These are phyloP conservation scores for Sipunculus nudus DNA, from an alignment of 2,888 invertebrate genomes.

Conservation along the genomic window DNA sequence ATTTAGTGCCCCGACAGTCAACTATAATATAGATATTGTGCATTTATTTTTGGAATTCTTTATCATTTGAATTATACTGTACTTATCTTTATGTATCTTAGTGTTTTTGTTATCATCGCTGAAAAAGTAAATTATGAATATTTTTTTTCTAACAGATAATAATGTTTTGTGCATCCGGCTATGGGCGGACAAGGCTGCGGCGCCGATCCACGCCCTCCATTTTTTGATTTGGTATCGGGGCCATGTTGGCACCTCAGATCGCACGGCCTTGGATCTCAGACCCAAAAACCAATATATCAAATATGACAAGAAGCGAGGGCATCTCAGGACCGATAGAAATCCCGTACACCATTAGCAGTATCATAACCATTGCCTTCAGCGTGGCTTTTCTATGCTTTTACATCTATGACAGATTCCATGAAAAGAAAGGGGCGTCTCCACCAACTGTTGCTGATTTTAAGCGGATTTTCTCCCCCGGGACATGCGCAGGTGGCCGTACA, in stretches of 20 bases:
- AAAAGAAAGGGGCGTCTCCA: too few relatives aligned
- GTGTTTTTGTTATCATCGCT: too few relatives aligned
- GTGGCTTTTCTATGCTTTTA: background rate
- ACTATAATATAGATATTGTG: too few relatives aligned
- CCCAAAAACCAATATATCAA: background rate
- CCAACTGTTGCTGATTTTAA: too few relatives aligned
- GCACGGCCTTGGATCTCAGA: constrained; percentile 41
- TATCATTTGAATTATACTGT: too few relatives aligned
- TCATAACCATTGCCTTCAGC: background rate
- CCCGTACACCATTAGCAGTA: background rate
- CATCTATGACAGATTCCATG: background rate
- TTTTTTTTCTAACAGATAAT: constrained; percentile 40
- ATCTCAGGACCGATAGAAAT: constrained; percentile 4
- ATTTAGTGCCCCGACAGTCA: too few relatives aligned
- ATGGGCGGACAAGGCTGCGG: constrained; percentile 45
- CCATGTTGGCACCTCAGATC: constrained; percentile 46
- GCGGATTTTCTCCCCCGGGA: constrained; percentile 5
- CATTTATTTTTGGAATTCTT: too few relatives aligned
- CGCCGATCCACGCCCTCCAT: constrained; percentile 45
- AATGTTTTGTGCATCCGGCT: constrained; percentile 42
- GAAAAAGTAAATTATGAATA: too few relatives aligned
- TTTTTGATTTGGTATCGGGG: constrained; percentile 50
- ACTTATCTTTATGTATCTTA: too few relatives aligned
- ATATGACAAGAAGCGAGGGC: background rate
- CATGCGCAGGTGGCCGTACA: constrained; percentile 12